Base-by-base conservation (phyloP, 2,888 invertebrate species). In the Allacma fusca region DNA sequence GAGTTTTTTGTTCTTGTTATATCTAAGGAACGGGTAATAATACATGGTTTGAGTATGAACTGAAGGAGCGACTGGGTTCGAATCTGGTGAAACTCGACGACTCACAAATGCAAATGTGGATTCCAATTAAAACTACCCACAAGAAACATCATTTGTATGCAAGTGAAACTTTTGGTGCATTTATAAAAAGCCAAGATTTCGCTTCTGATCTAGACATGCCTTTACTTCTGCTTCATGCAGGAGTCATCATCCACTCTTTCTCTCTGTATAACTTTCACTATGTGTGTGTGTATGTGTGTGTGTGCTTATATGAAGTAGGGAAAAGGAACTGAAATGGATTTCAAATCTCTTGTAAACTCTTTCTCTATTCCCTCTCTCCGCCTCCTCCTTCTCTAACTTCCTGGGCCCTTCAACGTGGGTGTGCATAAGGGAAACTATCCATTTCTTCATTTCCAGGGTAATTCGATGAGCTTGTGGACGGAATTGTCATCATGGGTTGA, bases 71-170 rank as follows among this genome's bases (percentile, higher is more conserved):
- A 44, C 43, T 69, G 21, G 21, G 21, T 69, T 4, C 43, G 69
- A 44, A 44, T 69, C 69, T 70, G 70, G 70, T 50, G 44, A 26
- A 70, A 70, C 21, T 68, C 68, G 68, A 68, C 26, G 28, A 28
- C 65, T 43, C 57, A 23, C 65, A 74, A 74, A 82, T 82, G 82
- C 82, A 82, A 82, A 82, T 82, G 77, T 78, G 79, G 76, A 77
- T 81, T 82, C 80, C 82, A 82, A 82, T 82, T 82, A 82, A 82
- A 82, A 82, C 79, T 81, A 81, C 79, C 79, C 82, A 79, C 79
- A 80, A 81, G 82, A 78, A 82, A 80, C 82, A 81, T 82, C 80
- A 82, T 82, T 82, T 82, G 82, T 82, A 82, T 82, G 82, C 82
- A 81, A 81, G 80, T 82, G 81, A 82, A 82, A 82, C 79, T 81